A percentile compares a stretch with the other conserved stretches of the same genome.
Evolutionary conservation across 2,888 invertebrate genomes (phyloP).

Genomic region (Pachliopta kotzebuea): DNA sequence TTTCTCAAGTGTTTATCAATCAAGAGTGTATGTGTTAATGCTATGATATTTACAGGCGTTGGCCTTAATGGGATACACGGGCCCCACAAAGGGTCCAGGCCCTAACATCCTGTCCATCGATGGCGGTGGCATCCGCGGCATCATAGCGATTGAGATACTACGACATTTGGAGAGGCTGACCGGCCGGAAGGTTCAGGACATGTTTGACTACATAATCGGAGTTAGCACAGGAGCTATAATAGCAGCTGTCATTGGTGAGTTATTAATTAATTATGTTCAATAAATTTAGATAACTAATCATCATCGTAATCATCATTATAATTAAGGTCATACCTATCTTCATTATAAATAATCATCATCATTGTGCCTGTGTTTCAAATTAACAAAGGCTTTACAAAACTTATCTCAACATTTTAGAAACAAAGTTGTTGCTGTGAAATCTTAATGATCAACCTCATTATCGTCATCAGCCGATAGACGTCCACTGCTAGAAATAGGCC

Average conservation of each 20-base stretch:
- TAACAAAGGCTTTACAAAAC: no score
- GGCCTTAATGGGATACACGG: slow-evolving; percentile 85
- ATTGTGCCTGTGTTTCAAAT: no score
- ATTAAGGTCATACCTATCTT: no score
- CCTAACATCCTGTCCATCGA: slow-evolving; percentile 92
- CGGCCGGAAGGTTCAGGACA: slow-evolving; percentile 84
- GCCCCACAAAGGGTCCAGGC: slow-evolving; percentile 85
- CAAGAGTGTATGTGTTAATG: no score
- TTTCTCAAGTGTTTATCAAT: no score
- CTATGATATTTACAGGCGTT: slow-evolving; percentile 63
- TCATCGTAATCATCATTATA: background rate
- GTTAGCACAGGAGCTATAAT: slow-evolving; percentile 93
- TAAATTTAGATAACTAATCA: background rate
- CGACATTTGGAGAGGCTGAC: slow-evolving; percentile 87
- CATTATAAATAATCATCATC: no score
- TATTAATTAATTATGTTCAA: background rate
- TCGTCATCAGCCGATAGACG: no score
- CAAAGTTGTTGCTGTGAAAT: no score
- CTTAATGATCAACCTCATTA: no score
- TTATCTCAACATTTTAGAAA: no score
- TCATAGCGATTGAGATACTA: slow-evolving; percentile 91
- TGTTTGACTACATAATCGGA: slow-evolving; percentile 94
- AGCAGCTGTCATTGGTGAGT: slow-evolving; percentile 84
- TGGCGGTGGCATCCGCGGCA: slow-evolving; percentile 94
- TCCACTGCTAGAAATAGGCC: no score